phyloP scores from a whole-genome alignment of 1,140 invertebrate species.

The Drosophila micromelanica region DNA sequence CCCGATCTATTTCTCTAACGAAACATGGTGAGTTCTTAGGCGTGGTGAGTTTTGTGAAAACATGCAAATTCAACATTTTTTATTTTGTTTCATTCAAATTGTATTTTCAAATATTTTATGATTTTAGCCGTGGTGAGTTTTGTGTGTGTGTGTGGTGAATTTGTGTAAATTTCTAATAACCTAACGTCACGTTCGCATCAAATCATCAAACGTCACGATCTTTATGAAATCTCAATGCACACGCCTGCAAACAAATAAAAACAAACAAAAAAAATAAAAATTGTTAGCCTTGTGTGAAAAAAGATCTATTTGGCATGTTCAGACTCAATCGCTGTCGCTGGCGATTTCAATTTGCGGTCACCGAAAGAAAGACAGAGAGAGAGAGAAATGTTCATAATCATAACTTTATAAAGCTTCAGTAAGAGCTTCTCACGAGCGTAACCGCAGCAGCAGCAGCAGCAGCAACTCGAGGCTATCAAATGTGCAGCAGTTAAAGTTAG shows the following conservation, averaged over 20 bases:
- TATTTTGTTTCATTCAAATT: not conserved
- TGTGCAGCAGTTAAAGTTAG: conserved; percentile 21
- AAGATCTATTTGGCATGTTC: conserved; percentile 53
- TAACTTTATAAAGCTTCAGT: conserved; percentile 57
- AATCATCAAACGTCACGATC: conserved; percentile 21
- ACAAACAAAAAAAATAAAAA: conserved; percentile 23
- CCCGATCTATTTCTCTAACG: not conserved
- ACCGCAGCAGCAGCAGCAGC: conserved; percentile 52
- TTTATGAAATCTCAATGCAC: conserved; percentile 8
- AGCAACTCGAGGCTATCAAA: conserved; percentile 35
- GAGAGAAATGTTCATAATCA: conserved; percentile 60
- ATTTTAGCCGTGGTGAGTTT: not conserved
- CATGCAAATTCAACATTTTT: not conserved
- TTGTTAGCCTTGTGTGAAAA: conserved; percentile 56
- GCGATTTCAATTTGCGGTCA: conserved; percentile 67
- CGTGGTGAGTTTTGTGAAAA: conserved; percentile 1
- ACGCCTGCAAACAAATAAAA: conserved; percentile 23
- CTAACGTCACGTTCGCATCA: conserved; percentile 19
- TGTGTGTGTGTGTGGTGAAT: conserved; percentile 2
- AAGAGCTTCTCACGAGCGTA: conserved; percentile 71
- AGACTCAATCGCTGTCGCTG: conserved; percentile 34
- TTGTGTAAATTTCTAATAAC: conserved; percentile 12
- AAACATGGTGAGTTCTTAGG: conserved; percentile 4
- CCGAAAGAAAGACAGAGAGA: not conserved
- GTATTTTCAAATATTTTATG: not conserved